Percentiles rank a stretch among this genome's conserved stretches.
Evolutionary conservation across 2,888 invertebrate genomes (phyloP).

Genomic region (Troides oblongomaculatus): DNA sequence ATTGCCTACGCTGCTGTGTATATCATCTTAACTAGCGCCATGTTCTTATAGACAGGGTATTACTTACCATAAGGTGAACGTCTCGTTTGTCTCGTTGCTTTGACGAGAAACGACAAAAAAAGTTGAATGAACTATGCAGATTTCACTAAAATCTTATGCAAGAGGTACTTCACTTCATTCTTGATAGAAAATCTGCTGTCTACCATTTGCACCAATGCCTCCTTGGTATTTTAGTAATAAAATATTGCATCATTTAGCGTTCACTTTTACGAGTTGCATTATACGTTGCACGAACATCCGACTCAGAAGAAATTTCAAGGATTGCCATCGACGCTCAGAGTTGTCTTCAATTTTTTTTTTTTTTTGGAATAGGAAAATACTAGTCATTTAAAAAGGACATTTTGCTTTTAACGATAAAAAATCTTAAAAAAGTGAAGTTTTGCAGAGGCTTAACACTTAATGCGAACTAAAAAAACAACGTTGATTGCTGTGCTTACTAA

Average conservation of each 20-base stretch:
- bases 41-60: too few species aligned
- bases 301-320: constrained; percentile 41
- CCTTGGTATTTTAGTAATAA: constrained; percentile 60
- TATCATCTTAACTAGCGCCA: too few species aligned
- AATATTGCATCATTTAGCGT: constrained; percentile 66
- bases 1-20: too few species aligned
- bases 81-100: background rate
- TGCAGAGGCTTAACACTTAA: background rate
- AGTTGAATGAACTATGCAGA: background rate
- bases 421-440: background rate
- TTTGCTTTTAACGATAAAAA: background rate
- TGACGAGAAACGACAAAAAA: background rate
- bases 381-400: background rate
- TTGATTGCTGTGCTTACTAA: constrained; percentile 4
- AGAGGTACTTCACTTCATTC: constrained; percentile 13
- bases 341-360: background rate
- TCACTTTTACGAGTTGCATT: constrained; percentile 72
- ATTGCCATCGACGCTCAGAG: constrained; percentile 34
- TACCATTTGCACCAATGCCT: constrained; percentile 51
- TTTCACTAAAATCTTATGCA: constrained; percentile 15
- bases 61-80: too few species aligned
- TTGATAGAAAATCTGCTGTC: constrained; percentile 39
- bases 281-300: constrained; percentile 74
- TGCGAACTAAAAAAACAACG: background rate
- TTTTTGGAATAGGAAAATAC: background rate